phyloP scores from a whole-genome alignment of 2,888 invertebrate species.

The Ernsta delagoae region DNA sequence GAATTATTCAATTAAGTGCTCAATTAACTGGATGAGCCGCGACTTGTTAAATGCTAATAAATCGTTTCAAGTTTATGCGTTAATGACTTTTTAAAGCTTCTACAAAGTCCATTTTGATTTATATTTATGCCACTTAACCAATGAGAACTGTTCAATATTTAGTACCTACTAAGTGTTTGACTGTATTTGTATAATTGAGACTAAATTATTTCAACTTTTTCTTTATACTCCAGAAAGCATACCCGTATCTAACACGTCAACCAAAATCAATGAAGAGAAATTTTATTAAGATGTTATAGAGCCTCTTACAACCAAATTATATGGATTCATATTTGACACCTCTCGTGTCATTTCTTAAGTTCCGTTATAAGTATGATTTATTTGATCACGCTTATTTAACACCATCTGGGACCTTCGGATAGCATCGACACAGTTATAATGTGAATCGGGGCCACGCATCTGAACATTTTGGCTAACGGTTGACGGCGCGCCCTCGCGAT shows the following conservation, averaged over 20 bases:
- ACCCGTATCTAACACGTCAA: not conserved
- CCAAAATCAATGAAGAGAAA: not conserved
- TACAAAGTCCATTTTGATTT: too few relatives aligned
- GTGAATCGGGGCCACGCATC: slow-evolving; percentile 48
- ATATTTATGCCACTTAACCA: too few relatives aligned
- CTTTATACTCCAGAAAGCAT: not conserved
- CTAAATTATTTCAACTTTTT: too few relatives aligned
- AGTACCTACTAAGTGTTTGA: too few relatives aligned
- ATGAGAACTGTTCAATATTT: too few relatives aligned
- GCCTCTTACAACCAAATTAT: not conserved
- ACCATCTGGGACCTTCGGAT: slow-evolving; percentile 45
- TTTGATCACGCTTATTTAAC: slow-evolving; percentile 45
- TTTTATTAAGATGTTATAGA: not conserved
- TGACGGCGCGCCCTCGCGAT: slow-evolving; percentile 45
- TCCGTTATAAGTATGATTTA: slow-evolving; percentile 39
- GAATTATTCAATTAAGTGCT: slow-evolving; percentile 31
- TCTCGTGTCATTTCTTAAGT: slow-evolving; percentile 17
- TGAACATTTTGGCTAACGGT: slow-evolving; percentile 50
- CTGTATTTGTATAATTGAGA: too few relatives aligned
- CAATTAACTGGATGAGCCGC: slow-evolving; percentile 22
- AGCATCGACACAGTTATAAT: slow-evolving; percentile 45
- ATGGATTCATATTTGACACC: slow-evolving; percentile 12
- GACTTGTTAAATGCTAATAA: not conserved
- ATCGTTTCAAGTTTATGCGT: slow-evolving; percentile 1
- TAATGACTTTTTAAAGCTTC: not conserved